A percentile compares a stretch with the other conserved stretches of the same genome.
phyloP scores from a whole-genome alignment of 2,797 vertebrate species.

The Rhinogobio ventralis region DNA sequence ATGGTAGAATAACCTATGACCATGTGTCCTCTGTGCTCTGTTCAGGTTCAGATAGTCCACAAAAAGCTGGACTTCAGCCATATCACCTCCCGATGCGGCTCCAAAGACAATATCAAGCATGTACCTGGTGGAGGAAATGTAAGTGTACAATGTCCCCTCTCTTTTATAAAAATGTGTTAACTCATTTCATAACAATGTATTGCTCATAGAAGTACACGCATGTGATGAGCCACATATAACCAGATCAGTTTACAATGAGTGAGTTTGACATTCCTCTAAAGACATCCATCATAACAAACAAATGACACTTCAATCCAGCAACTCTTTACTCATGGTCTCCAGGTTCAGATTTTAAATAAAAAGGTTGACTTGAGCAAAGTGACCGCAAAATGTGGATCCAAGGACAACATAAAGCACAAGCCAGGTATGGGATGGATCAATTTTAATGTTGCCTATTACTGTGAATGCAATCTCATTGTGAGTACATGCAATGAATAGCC shows the following conservation, averaged over 20 bases:
- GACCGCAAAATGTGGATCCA: conserved; percentile 94
- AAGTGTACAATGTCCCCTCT: conserved; percentile 73
- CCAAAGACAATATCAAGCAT: conserved; percentile 99
- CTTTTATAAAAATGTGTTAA: neutral
- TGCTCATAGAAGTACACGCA: neutral
- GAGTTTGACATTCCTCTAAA: neutral
- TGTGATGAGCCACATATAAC: conserved; percentile 4
- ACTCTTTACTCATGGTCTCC: conserved; percentile 34
- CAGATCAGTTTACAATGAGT: neutral
- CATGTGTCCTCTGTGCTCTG: conserved; percentile 75
- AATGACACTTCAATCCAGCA: neutral
- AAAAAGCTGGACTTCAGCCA: conserved; percentile 99
- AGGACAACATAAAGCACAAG: conserved; percentile 92
- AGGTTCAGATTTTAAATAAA: conserved; percentile 96
- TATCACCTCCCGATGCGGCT: conserved; percentile 98
- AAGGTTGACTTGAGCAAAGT: conserved; percentile 94
- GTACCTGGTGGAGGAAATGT: conserved; percentile 99
- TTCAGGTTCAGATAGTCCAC: conserved; percentile 98
- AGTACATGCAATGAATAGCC: neutral
- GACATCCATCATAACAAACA: conserved; percentile 1
- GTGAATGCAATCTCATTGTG: neutral
- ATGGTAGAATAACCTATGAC: conserved; percentile 40
- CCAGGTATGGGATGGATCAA: conserved; percentile 78
- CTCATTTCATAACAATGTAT: neutral
- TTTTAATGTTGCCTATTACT: neutral